Base-by-base conservation (phyloP, 2,888 invertebrate species). In the Nemotelus pantherinus region DNA sequence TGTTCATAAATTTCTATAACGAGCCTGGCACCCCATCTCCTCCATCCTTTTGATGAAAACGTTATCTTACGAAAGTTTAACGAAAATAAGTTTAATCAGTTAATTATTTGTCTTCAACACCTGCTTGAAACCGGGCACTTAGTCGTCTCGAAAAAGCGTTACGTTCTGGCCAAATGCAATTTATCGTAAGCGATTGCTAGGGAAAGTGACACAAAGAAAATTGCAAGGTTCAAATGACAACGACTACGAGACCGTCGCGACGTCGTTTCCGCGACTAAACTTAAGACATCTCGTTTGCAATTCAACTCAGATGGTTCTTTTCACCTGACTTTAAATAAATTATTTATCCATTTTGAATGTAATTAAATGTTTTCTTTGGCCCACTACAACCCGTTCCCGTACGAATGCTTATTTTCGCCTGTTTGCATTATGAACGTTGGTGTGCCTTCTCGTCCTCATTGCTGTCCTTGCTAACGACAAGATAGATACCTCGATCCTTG, bases 71-170 rank as follows among this genome's bases (percentile, higher is more conserved):
- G 45, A 57, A 58, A 72, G 57, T 41, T 58, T 47, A 44, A 45
- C 58, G 71, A 72, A 70, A 72, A 72, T 72, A 83, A 83, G 80
- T 82, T 83, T 83, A 83, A 83, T 83, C 83, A 82, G 83, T 83
- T 83, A 83, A 83, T 83, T 83, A 83, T 83, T 83, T 83, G 82
- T 83, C 83, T 83, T 82, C 81, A 77, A 76, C 81, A 81, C 80
- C 81, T 81, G 83, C 81, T 82, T 77, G 60, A 71, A 39, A 25
- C 25, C 71, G 58, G 55, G 76, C 64, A 77, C 58, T 71, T 72
- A 25, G 57, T 10, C 50, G 63, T 48, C 47, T 67, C 45, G 60
- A 9, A 41, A n/a, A 58, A 45, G 50, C 64, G 44, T n/a, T 53
- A 53, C 65, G 53, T 39, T 47, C 63, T 48, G n/a, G 25, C 45